Base-by-base conservation (phyloP, 1,140 invertebrate genomes). In the Zeugodacus cucurbitae region DNA sequence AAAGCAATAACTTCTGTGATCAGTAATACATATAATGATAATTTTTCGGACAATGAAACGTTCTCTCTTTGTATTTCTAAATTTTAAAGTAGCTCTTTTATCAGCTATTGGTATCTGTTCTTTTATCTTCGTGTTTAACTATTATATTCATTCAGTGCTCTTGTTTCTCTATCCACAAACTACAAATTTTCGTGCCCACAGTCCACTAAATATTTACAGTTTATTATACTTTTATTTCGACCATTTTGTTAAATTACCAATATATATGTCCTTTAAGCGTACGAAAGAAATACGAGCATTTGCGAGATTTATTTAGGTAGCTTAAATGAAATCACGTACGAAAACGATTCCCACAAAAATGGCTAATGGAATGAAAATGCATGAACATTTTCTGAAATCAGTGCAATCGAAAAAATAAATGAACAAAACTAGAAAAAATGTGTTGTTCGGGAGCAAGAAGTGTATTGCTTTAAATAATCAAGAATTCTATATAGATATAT, bases 321-420 rank as follows among this genome's bases (percentile, higher is more conserved):
- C 74, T 82, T 82, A 82, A 82, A 82, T 82, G 74, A 82, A 54
- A 82, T 82, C 74, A 82, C 74, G 74, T 82, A 82, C 74, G 11
- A 82, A 82, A 82, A 10, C 74, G 29, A 82, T 82, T 82, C 74
- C 74, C 74, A 82, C 74, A 82, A 82, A 82, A 82, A 4, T 82
- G 74, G 74, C 74, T 82, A 82, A 82, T 82, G 74, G 74, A 82
- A 82, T 82, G 74, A 82, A 82, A 82, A 82, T 82, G 74, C 11
- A 48, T n/a, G 34, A 67, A 59, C 7, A 62, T 62, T 62, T 62
- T 62, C 7, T 26, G 58, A 62, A 62, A 62, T 62, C 22, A 62
- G 58, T 62, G 58, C 58, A 62, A 62, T 10, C 7, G 17, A 2
- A 54, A 54, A 29, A 70, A 14, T 70, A 70, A 11, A 37, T 70